Base-by-base conservation (phyloP, 2,113 vertebrate species). In the Ctenodactylus gundi region DNA sequence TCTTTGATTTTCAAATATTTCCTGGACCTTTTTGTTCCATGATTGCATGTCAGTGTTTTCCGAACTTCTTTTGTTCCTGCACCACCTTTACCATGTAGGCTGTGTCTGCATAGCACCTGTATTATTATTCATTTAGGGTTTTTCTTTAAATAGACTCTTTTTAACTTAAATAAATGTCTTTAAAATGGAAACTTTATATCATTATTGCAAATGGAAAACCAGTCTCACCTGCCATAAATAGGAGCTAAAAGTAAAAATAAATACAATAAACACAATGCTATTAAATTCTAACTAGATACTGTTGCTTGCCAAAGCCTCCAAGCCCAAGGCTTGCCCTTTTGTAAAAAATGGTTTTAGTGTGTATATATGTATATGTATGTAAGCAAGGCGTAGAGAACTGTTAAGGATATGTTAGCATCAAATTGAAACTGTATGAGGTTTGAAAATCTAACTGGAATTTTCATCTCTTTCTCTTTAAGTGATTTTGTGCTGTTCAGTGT, bases 161-260 rank as follows among this genome's bases (percentile, higher is more conserved):
- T 94, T 92, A 93, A 95, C 90, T 94, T 95, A 96, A 97, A 92
- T 93, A 88, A 88, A 72, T 96, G 44, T 96, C 90, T 96, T 95
- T 97, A 93, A 96, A 96, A 97, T 97, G 97, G 97, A 97, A 97
- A 97, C 96, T 97, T 97, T 96, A 78, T 93, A 95, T 96, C 96
- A 95, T 85, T 95, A 64, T 65, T 75, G 94, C 92, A 93, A 96
- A 95, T 97, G 97, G 96, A 97, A 97, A 97, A 97, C 96, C 85
- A 75, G 90, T 94, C 95, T 97, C 97, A 96, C 96, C 96, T 97
- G 94, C 97, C 95, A 96, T 97, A 97, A 97, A 97, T 97, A 96
- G 95, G 95, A 96, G 93, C 95, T 96, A 97, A 95, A 97, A 94
- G 97, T 96, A 96, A 97, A 97, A 97, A 97, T 97, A 97, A 97